Conservation (phyloP, 2,888 invertebrate species). For the Drosophila ochracea region DNA sequence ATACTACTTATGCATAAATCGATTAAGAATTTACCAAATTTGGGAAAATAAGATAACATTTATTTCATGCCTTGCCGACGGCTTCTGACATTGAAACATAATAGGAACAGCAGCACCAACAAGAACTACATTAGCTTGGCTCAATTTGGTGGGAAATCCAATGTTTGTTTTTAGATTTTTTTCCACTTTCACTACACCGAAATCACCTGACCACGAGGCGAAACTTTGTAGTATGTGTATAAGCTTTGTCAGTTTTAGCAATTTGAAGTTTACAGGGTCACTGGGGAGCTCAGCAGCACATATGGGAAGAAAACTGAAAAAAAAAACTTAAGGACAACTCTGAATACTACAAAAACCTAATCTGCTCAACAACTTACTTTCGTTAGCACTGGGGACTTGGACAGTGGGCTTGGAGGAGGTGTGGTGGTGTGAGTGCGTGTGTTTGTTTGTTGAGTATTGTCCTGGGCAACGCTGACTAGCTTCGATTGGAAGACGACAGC, state of each 20-base stretch:
- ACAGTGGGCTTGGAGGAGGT: slow-evolving; percentile 36
- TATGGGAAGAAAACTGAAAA: slow-evolving; percentile 46
- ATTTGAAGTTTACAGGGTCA: slow-evolving; percentile 80
- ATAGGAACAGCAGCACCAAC: not conserved
- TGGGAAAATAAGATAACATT: slow-evolving; percentile 38
- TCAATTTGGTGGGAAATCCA: slow-evolving; percentile 39
- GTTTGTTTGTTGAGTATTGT: slow-evolving; percentile 62
- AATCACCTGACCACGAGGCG: slow-evolving; percentile 25
- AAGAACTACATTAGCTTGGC: slow-evolving; percentile 20
- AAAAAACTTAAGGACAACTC: slow-evolving; percentile 71
- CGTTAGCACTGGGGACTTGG: slow-evolving; percentile 37
- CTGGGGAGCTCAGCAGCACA: slow-evolving; percentile 62
- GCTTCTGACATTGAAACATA: slow-evolving; percentile 42
- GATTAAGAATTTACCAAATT: slow-evolving; percentile 40
- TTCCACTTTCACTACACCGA: not conserved
- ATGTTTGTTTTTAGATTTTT: slow-evolving; percentile 17
- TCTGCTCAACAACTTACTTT: slow-evolving; percentile 78
- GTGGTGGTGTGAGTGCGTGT: slow-evolving; percentile 18
- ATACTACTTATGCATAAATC: slow-evolving; percentile 17
- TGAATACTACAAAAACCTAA: slow-evolving; percentile 72
- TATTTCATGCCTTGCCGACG: slow-evolving; percentile 39
- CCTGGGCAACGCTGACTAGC: slow-evolving; percentile 74
- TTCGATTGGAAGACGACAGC: slow-evolving; percentile 80
- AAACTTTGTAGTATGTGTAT: slow-evolving; percentile 1
- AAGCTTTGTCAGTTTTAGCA: slow-evolving; percentile 69